Base-by-base conservation (phyloP, 2,113 vertebrate species). In the Phylloscopus whistleri region DNA sequence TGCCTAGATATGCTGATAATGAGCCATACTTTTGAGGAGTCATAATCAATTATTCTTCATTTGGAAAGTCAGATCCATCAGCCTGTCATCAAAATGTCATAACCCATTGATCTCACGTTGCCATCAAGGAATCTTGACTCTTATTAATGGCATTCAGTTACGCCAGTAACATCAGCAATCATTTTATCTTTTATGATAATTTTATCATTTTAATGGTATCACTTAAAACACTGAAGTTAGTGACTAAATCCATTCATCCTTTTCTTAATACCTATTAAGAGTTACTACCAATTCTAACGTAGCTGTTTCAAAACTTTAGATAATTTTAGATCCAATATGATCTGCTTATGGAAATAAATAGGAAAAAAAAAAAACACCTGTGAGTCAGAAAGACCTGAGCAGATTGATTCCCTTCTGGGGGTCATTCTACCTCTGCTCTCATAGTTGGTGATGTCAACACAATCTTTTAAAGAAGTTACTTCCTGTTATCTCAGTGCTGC, bases 61-160 rank as follows among this genome's bases (percentile, higher is more conserved):
- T 93, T 70, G 76, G 49, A 92, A 93, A 94, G 70, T 94, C 91
- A 82, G 60, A 95, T 92, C 83, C 81, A 89, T 95, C 94, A 84
- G 58, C 77, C 72, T 74, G 91, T 74, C 95, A 92, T 82, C 63
- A 87, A 96, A 96, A 94, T 96, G 89, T 96, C 94, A 97, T 94
- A 97, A 94, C 72, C 84, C 86, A 96, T 95, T 91, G 95, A 94
- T 95, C 78, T 92, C 69, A 51, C 44, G 33, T 33, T 85, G 69
- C 62, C 74, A 1, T 89, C 84, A 78, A 73, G 46, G 89, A 72
- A 73, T 91, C 86, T 63, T 67, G 87, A 91, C 35, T 83, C 43
- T 91, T 81, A 76, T 64, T 92, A 89, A 93, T 75, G 62, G 23
- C 55, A 35, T 74, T 90, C 69, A 72, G 63, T 91, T 92, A 67